Evolutionary conservation across 2,888 invertebrate genomes (phyloP).

Genomic region (Oxyscelio sp.): DNA sequence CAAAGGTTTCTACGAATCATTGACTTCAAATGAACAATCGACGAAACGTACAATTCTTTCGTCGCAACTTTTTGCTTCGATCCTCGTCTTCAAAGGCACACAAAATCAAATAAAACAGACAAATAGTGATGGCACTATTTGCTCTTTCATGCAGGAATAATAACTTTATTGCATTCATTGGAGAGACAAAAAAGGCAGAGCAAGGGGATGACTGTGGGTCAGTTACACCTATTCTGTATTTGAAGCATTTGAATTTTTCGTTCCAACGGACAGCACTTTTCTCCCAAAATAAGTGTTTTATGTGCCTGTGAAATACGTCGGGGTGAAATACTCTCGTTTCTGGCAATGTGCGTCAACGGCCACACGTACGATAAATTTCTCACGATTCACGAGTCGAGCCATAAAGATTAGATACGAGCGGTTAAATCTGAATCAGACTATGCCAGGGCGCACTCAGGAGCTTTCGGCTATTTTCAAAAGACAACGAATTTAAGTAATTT

Average conservation of each 20-base stretch:
- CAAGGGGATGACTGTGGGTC: constrained; percentile 31
- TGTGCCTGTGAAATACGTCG: constrained; percentile 70
- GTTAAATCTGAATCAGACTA: constrained; percentile 73
- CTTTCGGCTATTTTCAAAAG: constrained; percentile 62
- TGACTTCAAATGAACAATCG: constrained; percentile 48
- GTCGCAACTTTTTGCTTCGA: constrained; percentile 28
- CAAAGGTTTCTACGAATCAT: constrained; percentile 43
- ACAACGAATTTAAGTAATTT: constrained; percentile 53
- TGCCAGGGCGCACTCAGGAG: constrained; percentile 45
- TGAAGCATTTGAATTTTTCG: constrained; percentile 73
- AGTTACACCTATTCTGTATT: constrained; percentile 69
- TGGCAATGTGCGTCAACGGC: constrained; percentile 74
- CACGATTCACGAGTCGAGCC: constrained; percentile 74
- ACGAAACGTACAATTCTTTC: constrained; percentile 22
- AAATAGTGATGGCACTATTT: constrained; percentile 36
- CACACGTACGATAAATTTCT: constrained; percentile 75
- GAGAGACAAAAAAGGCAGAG: constrained; percentile 4
- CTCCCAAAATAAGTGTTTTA: constrained; percentile 74
- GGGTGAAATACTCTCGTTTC: constrained; percentile 73
- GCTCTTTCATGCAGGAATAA: constrained; percentile 50
- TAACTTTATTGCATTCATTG: constrained; percentile 64
- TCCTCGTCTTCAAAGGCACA: constrained; percentile 38
- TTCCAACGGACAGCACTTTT: constrained; percentile 58
- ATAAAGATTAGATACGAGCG: constrained; percentile 75
- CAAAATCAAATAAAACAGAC: constrained; percentile 29